Base-by-base conservation (phyloP, 2,888 invertebrate species). In the Drosophila kanekoi region DNA sequence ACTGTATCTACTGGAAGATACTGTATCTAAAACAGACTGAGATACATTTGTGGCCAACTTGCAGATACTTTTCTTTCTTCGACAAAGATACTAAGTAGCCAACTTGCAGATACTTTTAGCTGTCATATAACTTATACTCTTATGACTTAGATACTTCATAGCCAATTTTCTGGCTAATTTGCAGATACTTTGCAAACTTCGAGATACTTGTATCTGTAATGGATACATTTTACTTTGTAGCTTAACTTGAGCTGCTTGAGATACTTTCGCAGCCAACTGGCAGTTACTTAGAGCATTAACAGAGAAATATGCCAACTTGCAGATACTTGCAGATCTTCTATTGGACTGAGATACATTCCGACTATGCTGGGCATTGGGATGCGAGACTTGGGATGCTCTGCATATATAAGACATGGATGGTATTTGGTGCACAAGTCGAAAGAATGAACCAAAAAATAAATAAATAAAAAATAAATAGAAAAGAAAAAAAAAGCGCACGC, bases 351-450 rank as follows among this genome's bases (percentile, higher is more conserved):
- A 61, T 47, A 47, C 20, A 33, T 44, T 28, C 13, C 2, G 35
- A 28, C 37, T 35, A 28, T 62, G 47, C 13, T 18, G 18, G 16
- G 41, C 41, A 47, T 28, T 9, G 40, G n/a, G n/a, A n/a, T 14
- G 16, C 13, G 13, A 6, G 47, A 35, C 45, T 35, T 47, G 44
- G 62, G 53, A 43, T 41, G 43, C 44, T 49, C 56, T 41, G 32
- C 32, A 56, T 35, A 64, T 66, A 57, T 65, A 71, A 62, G 58
- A 76, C 63, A 63, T 62, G 76, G 56, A 62, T 63, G 79, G 79
- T 83, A 81, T 81, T 81, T 86, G 87, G 80, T 80, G 72, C 80
- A 86, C 77, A 79, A 75, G 68, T 79, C 64, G 52, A 69, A 40
- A 44, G 47, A 62, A 59, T 52, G 57, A 48, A 43, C 38, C 41